phyloP scores from a whole-genome alignment of 2,113 vertebrate genomes.

The Laticauda laticaudata region DNA sequence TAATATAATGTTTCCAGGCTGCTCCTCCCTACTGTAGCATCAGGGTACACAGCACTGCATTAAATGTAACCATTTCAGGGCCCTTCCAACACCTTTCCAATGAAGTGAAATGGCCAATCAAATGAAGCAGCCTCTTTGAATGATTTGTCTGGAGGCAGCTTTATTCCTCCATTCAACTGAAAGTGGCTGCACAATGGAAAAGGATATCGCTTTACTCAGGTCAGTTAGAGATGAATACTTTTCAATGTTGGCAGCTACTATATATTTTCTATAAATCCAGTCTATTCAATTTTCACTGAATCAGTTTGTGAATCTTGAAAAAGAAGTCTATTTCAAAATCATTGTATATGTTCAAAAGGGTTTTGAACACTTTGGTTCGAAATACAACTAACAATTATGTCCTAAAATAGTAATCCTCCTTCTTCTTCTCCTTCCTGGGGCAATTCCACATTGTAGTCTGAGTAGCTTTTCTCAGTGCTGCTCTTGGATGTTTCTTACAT shows the following conservation, averaged over 20 bases:
- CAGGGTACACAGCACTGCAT: background rate
- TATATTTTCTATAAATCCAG: background rate
- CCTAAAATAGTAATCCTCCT: background rate
- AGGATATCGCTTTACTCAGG: background rate
- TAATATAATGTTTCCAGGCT: background rate
- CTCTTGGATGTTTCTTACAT: background rate
- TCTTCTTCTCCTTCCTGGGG: too few species aligned
- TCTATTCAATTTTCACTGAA: background rate
- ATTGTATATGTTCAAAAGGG: background rate
- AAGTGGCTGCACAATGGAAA: background rate
- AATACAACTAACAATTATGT: background rate
- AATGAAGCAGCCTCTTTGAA: background rate
- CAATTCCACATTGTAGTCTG: background rate
- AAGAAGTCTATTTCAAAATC: background rate
- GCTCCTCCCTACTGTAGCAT: background rate
- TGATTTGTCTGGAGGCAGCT: background rate
- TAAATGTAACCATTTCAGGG: background rate
- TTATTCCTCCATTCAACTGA: background rate
- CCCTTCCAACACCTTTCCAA: background rate
- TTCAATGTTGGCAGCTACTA: background rate
- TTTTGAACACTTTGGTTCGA: background rate
- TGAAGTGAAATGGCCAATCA: background rate
- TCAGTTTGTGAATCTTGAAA: background rate
- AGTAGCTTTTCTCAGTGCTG: background rate
- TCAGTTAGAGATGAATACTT: background rate